These are phyloP conservation scores for Apodemus speciosus DNA, from an alignment of 2,113 vertebrate genomes.

Conservation along the genomic window DNA sequence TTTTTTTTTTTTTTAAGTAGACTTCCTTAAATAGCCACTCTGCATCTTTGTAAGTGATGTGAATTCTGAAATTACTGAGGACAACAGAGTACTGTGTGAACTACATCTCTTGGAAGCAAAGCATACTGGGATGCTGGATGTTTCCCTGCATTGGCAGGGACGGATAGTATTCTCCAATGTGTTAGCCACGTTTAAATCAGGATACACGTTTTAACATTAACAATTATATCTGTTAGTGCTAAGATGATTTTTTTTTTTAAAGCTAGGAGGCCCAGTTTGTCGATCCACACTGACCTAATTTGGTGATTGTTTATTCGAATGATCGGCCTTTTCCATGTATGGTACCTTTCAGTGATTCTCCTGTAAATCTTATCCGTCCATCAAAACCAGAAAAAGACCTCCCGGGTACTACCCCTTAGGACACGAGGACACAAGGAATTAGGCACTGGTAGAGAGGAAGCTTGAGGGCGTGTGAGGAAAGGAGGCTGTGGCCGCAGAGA, in stretches of 20 bases:
- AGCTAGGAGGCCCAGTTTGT: constrained; percentile 31
- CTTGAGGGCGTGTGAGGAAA: neutral
- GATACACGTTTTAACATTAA: constrained; percentile 58
- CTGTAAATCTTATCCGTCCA: neutral
- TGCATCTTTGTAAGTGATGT: constrained; percentile 79
- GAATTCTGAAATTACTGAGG: constrained; percentile 79
- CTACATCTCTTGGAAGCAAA: constrained; percentile 70
- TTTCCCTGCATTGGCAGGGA: constrained; percentile 53
- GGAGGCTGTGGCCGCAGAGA: constrained; percentile 31
- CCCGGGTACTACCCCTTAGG: neutral
- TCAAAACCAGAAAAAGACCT: constrained; percentile 54
- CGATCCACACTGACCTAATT: constrained; percentile 35
- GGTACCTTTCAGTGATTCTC: neutral
- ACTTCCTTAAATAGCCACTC: constrained; percentile 76
- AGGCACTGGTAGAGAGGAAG: neutral
- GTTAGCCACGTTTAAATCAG: constrained; percentile 52
- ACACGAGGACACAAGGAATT: neutral
- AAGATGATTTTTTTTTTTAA: constrained; percentile 48
- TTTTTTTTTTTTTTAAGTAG: constrained; percentile 62
- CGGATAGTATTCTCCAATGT: constrained; percentile 42
- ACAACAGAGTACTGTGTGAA: constrained; percentile 65
- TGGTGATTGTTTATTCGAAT: constrained; percentile 18
- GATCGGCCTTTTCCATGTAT: constrained; percentile 42
- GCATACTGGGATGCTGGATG: constrained; percentile 54
- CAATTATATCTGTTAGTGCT: constrained; percentile 55